phyloP scores from a whole-genome alignment of 2,113 vertebrate genomes.

The Formicarius rufipectus region DNA sequence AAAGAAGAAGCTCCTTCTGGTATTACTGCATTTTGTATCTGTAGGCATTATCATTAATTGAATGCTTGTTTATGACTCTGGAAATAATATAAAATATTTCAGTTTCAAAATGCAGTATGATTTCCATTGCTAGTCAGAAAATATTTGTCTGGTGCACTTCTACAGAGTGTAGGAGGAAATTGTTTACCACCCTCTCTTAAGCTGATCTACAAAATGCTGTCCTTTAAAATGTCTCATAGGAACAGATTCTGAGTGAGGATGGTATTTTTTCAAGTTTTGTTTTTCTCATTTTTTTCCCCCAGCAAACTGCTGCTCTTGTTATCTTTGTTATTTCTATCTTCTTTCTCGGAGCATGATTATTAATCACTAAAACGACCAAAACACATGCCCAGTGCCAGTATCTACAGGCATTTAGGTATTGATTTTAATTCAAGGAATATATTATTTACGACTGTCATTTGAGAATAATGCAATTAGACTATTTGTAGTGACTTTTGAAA shows the following conservation, averaged over 20 bases:
- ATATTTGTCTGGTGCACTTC: neutral
- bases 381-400: neutral
- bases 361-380: neutral
- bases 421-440: neutral
- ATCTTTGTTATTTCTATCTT: neutral
- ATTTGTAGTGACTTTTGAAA: neutral
- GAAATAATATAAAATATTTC: neutral
- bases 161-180: slow-evolving; percentile 39
- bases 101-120: neutral
- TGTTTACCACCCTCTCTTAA: slow-evolving; percentile 8
- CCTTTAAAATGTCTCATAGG: slow-evolving; percentile 7
- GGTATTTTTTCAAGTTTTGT: neutral
- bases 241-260: neutral
- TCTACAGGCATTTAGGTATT: neutral
- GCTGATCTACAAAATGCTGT: neutral
- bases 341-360: neutral
- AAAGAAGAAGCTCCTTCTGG: neutral
- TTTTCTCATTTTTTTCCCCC: neutral
- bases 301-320: neutral
- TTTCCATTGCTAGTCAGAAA: neutral
- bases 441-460: neutral
- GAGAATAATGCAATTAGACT: neutral
- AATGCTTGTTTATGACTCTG: neutral
- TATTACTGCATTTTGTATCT: neutral
- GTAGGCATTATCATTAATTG: neutral